phyloP scores from a whole-genome alignment of 92 coral and sea anemone species.

The Nematostella vectensis region DNA sequence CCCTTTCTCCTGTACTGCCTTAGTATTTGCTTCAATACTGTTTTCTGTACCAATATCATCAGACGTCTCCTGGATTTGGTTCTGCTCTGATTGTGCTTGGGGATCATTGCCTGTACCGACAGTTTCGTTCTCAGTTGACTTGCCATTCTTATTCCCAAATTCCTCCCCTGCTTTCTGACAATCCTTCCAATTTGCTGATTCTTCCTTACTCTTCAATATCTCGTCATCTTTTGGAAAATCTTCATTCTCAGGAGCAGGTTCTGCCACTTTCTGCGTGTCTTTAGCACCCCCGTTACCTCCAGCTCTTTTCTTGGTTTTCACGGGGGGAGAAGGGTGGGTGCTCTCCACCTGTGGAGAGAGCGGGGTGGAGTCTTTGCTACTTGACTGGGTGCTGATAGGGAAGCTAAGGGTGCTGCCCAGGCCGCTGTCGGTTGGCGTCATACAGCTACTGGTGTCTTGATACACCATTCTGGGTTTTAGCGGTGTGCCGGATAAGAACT shows the following conservation, averaged over 20 bases:
- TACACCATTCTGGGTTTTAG: constrained; percentile 47
- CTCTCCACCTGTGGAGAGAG: constrained; percentile 12
- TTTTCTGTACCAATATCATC: not conserved
- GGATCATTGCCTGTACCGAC: not conserved
- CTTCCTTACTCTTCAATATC: not conserved
- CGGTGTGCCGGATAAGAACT: constrained; percentile 92
- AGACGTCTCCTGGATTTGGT: not conserved
- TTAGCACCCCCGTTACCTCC: constrained; percentile 1
- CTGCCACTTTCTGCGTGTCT: not conserved
- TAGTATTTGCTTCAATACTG: not conserved
- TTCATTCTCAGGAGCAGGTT: not conserved
- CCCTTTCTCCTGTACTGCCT: constrained; percentile 6
- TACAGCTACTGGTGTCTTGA: constrained; percentile 57
- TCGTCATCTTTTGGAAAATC: not conserved
- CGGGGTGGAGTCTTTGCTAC: constrained; percentile 1
- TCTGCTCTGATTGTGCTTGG: not conserved
- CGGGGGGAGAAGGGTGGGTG: constrained; percentile 1
- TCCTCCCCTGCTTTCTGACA: constrained; percentile 8
- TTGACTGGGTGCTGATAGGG: constrained; percentile 37
- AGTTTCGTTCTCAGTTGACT: constrained; percentile 8
- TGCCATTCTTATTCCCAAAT: constrained; percentile 2
- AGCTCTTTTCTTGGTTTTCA: not conserved
- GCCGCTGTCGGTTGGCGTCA: constrained; percentile 81
- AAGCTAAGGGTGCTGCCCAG: constrained; percentile 70
- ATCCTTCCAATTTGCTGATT: constrained; percentile 2